Base-by-base conservation (phyloP, 2,888 invertebrate genomes). In the Biston stratarius region DNA sequence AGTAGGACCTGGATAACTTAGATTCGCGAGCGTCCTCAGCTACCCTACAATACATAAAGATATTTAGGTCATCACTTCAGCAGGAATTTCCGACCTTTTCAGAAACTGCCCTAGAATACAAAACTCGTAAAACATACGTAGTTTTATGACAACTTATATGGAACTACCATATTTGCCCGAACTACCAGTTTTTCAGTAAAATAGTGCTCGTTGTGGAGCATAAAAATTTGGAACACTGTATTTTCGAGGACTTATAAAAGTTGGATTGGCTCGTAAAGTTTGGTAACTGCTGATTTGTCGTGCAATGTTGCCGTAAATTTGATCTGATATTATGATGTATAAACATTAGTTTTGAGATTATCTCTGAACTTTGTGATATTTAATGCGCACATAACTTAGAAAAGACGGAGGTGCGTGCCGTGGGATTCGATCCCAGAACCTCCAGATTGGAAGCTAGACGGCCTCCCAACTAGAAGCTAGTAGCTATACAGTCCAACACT, bases 1-100 rank as follows among this genome's bases (percentile, higher is more conserved):
- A 24, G 24, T 24, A 24, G 3, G 24, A 24, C 24, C 24, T 24
- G 24, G 24, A 24, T 24, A 24, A 24, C 24, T 24, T 24, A 24
- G 24, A 24, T 24, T 24, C 24, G 24, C 24, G 24, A 24, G 24
- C 24, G 24, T 24, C 24, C 24, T 3, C 24, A 24, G 24, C 24
- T 24, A 24, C 3, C 24, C 24, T 24, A 24, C 6, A 38, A 38
- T 38, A 38, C 38, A 38, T n/a, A 49, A 48, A 55, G 45, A 0
- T 33, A 67, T 70, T 70, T 71, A 62, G 74, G 74, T 72, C 72
- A 72, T 66, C 67, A 67, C 36, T 65, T 15, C 52, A 10, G 11
- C 61, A 64, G 63, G 58, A 64, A 61, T 44, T 49, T 42, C 60
- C 49, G 45, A 63, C 63, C 49, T 40, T 55, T 62, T 33, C 36